Evolutionary conservation across 2,888 invertebrate genomes (phyloP).

Genomic region (Patella pellucida): DNA sequence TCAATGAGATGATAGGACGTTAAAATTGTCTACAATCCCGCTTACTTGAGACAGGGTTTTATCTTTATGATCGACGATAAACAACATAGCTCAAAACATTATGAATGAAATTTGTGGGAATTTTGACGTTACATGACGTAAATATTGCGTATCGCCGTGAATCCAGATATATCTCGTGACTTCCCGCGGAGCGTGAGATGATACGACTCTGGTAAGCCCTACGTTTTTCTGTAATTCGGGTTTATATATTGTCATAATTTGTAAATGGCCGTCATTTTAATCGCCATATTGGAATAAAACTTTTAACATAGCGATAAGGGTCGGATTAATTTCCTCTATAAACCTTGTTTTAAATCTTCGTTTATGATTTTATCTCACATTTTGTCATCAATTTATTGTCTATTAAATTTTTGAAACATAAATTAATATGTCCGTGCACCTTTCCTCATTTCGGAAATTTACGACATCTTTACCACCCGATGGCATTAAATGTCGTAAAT

Average conservation of each 20-base stretch:
- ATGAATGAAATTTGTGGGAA: constrained; percentile 11
- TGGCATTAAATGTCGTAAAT: no score
- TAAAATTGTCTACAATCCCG: no score
- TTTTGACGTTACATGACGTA: constrained; percentile 9
- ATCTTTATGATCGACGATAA: no score
- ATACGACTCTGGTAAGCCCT: background rate
- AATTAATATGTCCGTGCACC: no score
- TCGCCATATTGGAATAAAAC: background rate
- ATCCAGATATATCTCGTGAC: background rate
- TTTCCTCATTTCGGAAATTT: no score
- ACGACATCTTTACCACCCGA: no score
- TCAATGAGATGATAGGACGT: no score
- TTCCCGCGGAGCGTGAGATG: background rate
- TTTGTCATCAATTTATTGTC: constrained; percentile 11
- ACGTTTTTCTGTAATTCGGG: background rate
- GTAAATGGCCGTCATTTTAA: background rate
- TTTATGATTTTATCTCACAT: background rate
- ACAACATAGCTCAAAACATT: background rate
- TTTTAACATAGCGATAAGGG: background rate
- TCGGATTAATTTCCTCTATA: background rate
- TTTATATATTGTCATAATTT: constrained; percentile 9
- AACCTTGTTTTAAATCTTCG: background rate
- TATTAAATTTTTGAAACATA: background rate
- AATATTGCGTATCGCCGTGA: background rate
- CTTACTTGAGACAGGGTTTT: no score